Evolutionary conservation across 1,140 invertebrate genomes (phyloP), one percentile per base, ranked within the genome.

Genomic region (Rhopalosiphum padi): DNA sequence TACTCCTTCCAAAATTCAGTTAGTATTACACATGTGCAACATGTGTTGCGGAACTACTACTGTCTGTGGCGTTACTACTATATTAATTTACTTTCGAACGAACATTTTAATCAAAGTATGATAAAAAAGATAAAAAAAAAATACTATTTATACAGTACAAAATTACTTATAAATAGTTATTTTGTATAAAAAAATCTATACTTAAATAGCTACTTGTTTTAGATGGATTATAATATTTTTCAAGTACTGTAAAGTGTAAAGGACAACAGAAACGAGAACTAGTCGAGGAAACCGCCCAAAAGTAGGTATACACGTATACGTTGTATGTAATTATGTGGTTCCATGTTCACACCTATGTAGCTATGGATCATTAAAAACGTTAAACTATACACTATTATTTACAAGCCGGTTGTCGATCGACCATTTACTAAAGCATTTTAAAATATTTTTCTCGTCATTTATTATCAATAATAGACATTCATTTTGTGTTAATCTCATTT

Each of bases 311-410:
- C 43, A 55, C 35, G 43, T 35, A 41, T 41, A 22, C n/a, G 41
- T 30, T 9, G 41, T 82, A 48, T 91, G 46, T 83, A 93, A 86
- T 93, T 85, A 86, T 37, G 91, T 23, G 30, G 82, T 85, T 35
- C 23, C 46, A 30, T 53, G 91, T 86, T 93, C 82, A 93, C 91
- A 93, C 91, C 91, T 85, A 85, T 93, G 41, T 83, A 43, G 15
- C 18, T 23, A 83, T n/a, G 82, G 82, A 51, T 53, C 91, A 85
- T 93, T 93, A 55, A 93, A 41, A 93, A 51, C 91, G 82, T 83
- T 85, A 51, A 11, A 55, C 37, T 53, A 85, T 93, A 53, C 35
- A n/a, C 77, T 92, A 30, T 92, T 51, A 85, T 91, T 91, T 83
- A 83, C 35, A 90, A 90, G 21, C 48, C 2, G 55, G 15, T 91